These are phyloP conservation scores for Prietella phreatophila DNA, from an alignment of 2,113 vertebrate genomes.

Conservation along the genomic window DNA sequence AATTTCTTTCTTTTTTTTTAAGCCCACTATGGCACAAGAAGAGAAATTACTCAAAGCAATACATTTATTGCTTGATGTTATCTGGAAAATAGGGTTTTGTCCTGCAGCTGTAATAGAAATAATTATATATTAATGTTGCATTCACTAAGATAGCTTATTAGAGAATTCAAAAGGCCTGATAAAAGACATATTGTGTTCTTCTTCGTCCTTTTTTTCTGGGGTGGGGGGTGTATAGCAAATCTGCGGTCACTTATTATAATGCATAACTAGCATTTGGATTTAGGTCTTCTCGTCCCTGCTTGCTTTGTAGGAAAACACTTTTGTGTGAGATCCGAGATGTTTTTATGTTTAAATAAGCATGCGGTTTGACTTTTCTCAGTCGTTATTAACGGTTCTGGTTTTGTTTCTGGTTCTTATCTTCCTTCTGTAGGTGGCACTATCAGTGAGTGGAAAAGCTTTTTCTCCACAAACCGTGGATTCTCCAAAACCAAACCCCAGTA, in stretches of 20 bases:
- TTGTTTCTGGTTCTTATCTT: slow-evolving; percentile 32
- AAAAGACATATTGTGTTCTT: slow-evolving; percentile 67
- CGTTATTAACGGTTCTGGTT: slow-evolving; percentile 16
- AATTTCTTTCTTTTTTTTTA: slow-evolving; percentile 64
- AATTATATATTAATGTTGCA: slow-evolving; percentile 74
- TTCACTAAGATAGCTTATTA: slow-evolving; percentile 71
- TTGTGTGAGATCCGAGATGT: slow-evolving; percentile 8
- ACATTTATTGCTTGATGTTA: slow-evolving; percentile 73
- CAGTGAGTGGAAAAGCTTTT: slow-evolving; percentile 39
- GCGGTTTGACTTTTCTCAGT: slow-evolving; percentile 46
- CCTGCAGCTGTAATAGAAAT: slow-evolving; percentile 69
- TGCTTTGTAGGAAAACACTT: slow-evolving; percentile 17
- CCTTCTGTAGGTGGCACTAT: slow-evolving; percentile 64
- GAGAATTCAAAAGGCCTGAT: slow-evolving; percentile 67
- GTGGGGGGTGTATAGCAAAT: slow-evolving; percentile 28
- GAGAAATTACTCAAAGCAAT: slow-evolving; percentile 71
- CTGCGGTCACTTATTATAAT: slow-evolving; percentile 44
- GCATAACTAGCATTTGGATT: slow-evolving; percentile 50
- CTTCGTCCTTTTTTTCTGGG: slow-evolving; percentile 51
- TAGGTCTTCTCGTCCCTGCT: slow-evolving; percentile 27
- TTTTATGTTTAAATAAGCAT: slow-evolving; percentile 48
- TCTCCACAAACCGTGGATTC: slow-evolving; percentile 66
- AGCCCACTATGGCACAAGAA: slow-evolving; percentile 65
- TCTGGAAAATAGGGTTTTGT: slow-evolving; percentile 69
- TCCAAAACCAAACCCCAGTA: slow-evolving; percentile 59